These are phyloP conservation scores for Platycercus adscitus DNA, from an alignment of 2,113 vertebrate species.

Conservation along the genomic window DNA sequence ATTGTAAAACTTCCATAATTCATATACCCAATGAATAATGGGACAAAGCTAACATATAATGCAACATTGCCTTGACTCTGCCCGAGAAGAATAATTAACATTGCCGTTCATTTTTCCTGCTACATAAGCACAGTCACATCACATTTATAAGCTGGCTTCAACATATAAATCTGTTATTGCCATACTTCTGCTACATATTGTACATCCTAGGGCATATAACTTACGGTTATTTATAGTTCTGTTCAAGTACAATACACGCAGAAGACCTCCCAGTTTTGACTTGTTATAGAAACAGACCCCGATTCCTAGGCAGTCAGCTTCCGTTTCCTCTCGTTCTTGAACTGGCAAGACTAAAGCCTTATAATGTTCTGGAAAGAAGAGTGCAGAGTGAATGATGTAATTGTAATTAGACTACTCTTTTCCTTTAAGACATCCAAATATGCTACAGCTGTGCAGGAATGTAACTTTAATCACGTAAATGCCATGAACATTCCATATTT, in stretches of 20 bases:
- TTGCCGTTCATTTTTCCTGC: neutral
- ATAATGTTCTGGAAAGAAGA: neutral
- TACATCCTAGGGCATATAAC: neutral
- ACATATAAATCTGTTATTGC: neutral
- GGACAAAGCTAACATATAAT: neutral
- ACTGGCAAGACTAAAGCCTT: neutral
- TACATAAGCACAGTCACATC: neutral
- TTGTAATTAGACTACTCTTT: neutral
- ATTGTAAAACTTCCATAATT: neutral
- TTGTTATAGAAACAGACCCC: neutral
- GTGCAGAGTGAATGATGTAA: neutral
- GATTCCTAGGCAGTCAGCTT: neutral
- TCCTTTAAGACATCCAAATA: neutral
- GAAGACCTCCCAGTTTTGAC: neutral
- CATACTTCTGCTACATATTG: neutral
- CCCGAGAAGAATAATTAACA: conserved; percentile 4
- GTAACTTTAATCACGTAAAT: neutral
- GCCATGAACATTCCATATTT: neutral
- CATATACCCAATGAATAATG: neutral
- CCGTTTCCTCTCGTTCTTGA: neutral
- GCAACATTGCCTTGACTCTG: neutral
- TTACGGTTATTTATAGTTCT: neutral
- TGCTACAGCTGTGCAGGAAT: neutral
- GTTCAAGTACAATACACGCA: neutral
- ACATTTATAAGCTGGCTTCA: neutral